Conservation (phyloP, 2,888 invertebrate genomes). For the Panzeria rudis region DNA sequence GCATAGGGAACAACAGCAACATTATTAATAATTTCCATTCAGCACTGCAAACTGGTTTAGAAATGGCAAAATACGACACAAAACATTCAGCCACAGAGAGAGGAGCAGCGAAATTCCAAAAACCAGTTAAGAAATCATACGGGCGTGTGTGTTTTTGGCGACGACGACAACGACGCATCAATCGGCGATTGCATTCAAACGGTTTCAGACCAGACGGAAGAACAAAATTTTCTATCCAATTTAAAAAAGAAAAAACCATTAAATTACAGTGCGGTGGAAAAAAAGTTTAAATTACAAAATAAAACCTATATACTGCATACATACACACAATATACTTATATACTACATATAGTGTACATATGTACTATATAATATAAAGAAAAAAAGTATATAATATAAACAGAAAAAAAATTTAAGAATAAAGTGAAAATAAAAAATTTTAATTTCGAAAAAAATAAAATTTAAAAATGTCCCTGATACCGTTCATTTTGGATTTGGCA, state of each 20-base stretch:
- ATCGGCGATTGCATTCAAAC: constrained; percentile 74
- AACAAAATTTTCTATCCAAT: constrained; percentile 61
- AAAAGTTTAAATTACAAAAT: constrained; percentile 36
- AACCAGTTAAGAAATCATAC: constrained; percentile 76
- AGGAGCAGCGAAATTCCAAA: constrained; percentile 70
- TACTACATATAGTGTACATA: not conserved
- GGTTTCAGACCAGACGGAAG: constrained; percentile 72
- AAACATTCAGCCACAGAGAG: constrained; percentile 73
- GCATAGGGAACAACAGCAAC: constrained; percentile 29
- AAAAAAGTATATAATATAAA: constrained; percentile 42
- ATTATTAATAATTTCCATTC: constrained; percentile 74
- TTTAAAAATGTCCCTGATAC: constrained; percentile 77
- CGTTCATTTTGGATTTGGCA: constrained; percentile 78
- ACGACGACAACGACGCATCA: constrained; percentile 73
- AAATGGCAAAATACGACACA: constrained; percentile 75
- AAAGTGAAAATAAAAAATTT: constrained; percentile 12
- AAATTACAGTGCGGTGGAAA: constrained; percentile 60
- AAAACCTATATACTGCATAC: constrained; percentile 18
- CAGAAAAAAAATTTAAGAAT: not conserved
- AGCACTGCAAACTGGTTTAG: constrained; percentile 76
- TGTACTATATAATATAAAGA: constrained; percentile 24
- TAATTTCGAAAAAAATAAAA: constrained; percentile 5
- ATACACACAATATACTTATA: constrained; percentile 10
- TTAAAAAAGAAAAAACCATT: constrained; percentile 54
- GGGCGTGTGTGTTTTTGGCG: constrained; percentile 75